A percentile compares a stretch with the other conserved stretches of the same genome.
Evolutionary conservation across 1,140 invertebrate genomes (phyloP).

Genomic region (Drosophila seguyi): DNA sequence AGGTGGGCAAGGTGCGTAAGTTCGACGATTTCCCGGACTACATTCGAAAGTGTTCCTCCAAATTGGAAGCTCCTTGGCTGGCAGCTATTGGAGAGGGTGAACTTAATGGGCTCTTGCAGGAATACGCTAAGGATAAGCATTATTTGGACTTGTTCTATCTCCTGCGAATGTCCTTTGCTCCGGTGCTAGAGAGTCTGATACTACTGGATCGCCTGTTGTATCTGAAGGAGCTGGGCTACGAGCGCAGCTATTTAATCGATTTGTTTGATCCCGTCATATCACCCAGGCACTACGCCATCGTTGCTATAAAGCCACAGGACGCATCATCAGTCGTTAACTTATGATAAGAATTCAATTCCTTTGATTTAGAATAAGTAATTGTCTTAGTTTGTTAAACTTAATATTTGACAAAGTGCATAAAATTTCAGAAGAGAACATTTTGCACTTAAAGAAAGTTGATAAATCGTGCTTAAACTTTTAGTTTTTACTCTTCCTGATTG

Average conservation of each 20-base stretch:
- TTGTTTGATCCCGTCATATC: conserved; percentile 92
- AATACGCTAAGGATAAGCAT: conserved; percentile 86
- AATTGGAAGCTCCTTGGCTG: conserved; percentile 60
- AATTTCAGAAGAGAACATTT: neutral
- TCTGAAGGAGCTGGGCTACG: conserved; percentile 89
- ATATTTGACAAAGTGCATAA: neutral
- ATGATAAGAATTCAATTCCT: too few relatives aligned
- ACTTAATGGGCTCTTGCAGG: conserved; percentile 85
- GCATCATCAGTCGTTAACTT: too few relatives aligned
- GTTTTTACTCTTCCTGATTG: neutral
- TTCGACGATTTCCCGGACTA: conserved; percentile 88
- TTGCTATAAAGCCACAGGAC: conserved; percentile 81
- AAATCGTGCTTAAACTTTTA: neutral
- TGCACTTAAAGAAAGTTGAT: neutral
- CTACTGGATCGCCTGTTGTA: conserved; percentile 93
- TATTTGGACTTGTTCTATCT: conserved; percentile 93
- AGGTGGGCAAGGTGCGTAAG: conserved; percentile 85
- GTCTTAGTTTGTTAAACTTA: too few relatives aligned
- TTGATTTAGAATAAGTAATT: neutral
- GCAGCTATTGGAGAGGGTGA: conserved; percentile 68
- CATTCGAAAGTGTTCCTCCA: conserved; percentile 86
- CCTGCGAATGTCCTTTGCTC: conserved; percentile 91
- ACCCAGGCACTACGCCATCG: conserved; percentile 91
- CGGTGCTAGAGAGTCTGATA: conserved; percentile 93
- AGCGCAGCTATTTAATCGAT: conserved; percentile 88